Evolutionary conservation across 2,113 vertebrate genomes (phyloP), one percentile per base, ranked within the genome.

Genomic region (Hiodon tergisus): DNA sequence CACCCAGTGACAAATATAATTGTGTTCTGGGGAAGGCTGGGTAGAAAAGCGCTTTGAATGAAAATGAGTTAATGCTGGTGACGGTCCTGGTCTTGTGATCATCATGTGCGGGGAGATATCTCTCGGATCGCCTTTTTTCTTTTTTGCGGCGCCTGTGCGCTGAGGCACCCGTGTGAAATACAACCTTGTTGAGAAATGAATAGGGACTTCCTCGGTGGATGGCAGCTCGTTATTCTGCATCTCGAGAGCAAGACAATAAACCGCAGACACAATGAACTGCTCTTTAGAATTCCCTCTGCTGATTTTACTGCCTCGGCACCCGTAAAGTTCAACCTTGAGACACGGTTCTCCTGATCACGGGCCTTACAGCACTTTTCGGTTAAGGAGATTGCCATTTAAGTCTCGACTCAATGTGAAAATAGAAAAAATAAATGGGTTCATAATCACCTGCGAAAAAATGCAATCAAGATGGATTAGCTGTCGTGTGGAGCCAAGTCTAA

Each of bases 291-390:
- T 83, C 76, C 69, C 79, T 78, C 81, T 78, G 58, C 81, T 79
- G 80, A 61, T 86, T 85, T 88, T 80, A 87, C 81, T 78, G 81
- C 75, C 69, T 75, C 78, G 85, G 65, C 86, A 81, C 85, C 87
- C 84, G 86, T 90, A 90, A 91, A 89, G 86, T 88, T 91, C 85
- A 88, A 88, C 88, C 87, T 91, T 90, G 88, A 87, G 79, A 66
- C 59, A 48, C 58, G 59, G 58, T 58, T 16, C n/a, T 46, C 10
- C 3, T 10, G 6, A 17, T 9, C 10, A 31, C 31, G n/a, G 31
- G 69, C 16, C n/a, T 71, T 9, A 6, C 53, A 46, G 69, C 31
- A 0, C 6, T 4, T 63, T 13, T 9, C 9, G 58, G 9, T 3
- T 14, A 9, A 14, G 7, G 3, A 3, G 58, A 59, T 14, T 59